Conservation (phyloP, 2,888 invertebrate species). For the Apodemia duryi region DNA sequence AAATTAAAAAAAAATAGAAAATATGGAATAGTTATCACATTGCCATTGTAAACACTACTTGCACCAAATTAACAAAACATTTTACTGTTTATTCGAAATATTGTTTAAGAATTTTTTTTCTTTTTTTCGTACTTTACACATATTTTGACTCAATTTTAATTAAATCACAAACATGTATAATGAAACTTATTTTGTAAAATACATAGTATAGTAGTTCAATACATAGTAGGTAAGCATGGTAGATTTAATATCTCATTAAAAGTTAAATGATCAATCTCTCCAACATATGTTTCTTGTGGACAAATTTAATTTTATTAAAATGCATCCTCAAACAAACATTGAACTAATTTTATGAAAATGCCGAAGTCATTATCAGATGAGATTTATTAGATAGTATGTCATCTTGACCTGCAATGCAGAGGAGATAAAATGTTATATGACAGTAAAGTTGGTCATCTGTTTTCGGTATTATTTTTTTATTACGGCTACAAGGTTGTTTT, state of each 20-base stretch:
- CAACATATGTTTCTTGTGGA: too few species aligned
- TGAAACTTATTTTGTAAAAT: too few species aligned
- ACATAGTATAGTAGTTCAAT: not conserved
- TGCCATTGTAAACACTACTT: not conserved
- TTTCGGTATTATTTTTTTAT: not conserved
- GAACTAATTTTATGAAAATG: not conserved
- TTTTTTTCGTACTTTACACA: not conserved
- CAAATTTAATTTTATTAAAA: too few species aligned
- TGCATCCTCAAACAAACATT: too few species aligned
- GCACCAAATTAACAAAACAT: not conserved
- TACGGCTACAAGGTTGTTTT: too few species aligned
- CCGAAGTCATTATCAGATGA: not conserved
- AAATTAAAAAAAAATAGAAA: too few species aligned
- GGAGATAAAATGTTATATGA: not conserved
- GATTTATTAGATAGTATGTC: not conserved
- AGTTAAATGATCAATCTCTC: too few species aligned
- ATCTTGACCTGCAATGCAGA: conserved; percentile 7
- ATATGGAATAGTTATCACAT: not conserved
- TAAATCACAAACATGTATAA: too few species aligned
- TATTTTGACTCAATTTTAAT: too few species aligned
- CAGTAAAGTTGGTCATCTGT: not conserved
- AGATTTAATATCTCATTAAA: too few species aligned
- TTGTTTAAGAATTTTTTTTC: not conserved
- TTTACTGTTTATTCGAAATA: not conserved
- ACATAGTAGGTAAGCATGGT: not conserved